Percentiles rank a stretch among this genome's conserved stretches.
These are phyloP conservation scores for Nipponacmea schrenckii DNA, from an alignment of 2,888 invertebrate species.

Conservation along the genomic window DNA sequence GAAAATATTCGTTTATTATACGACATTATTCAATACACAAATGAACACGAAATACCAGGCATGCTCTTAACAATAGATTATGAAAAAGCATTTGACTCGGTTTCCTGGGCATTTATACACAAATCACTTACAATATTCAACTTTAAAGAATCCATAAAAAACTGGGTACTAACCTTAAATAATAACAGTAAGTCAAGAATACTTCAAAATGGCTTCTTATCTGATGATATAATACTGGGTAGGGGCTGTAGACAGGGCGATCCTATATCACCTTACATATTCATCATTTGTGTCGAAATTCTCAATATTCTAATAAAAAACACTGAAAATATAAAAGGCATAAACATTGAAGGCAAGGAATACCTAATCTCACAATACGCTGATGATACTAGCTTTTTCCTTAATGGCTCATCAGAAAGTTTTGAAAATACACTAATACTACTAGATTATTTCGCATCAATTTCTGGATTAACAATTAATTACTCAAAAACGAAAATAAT, in stretches of 20 bases:
- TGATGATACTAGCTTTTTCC: slow-evolving; percentile 9
- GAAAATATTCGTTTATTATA: slow-evolving; percentile 9
- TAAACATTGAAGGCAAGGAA: slow-evolving; percentile 1
- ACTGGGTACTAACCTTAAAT: neutral
- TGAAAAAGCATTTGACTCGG: slow-evolving; percentile 17
- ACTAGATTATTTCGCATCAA: too few relatives aligned
- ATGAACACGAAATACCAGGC: neutral
- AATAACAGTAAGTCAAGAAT: neutral
- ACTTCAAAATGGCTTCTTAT: neutral
- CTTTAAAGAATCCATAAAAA: too few relatives aligned
- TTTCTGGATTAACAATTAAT: too few relatives aligned
- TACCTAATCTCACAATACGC: slow-evolving; percentile 12
- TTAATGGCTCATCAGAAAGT: slow-evolving; percentile 12
- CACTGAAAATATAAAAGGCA: slow-evolving; percentile 14
- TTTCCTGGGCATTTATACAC: slow-evolving; percentile 5
- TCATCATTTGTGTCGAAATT: slow-evolving; percentile 17
- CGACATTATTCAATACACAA: slow-evolving; percentile 11
- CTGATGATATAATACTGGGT: neutral
- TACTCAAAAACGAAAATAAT: slow-evolving; percentile 6
- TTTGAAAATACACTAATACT: neutral
- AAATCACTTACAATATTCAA: slow-evolving; percentile 11
- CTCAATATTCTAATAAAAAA: slow-evolving; percentile 6
- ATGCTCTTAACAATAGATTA: slow-evolving; percentile 9
- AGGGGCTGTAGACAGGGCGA: too few relatives aligned
- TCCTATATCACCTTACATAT: slow-evolving; percentile 13